Conservation (phyloP, 2,797 vertebrate species). For the Mormyrops attenuatus region DNA sequence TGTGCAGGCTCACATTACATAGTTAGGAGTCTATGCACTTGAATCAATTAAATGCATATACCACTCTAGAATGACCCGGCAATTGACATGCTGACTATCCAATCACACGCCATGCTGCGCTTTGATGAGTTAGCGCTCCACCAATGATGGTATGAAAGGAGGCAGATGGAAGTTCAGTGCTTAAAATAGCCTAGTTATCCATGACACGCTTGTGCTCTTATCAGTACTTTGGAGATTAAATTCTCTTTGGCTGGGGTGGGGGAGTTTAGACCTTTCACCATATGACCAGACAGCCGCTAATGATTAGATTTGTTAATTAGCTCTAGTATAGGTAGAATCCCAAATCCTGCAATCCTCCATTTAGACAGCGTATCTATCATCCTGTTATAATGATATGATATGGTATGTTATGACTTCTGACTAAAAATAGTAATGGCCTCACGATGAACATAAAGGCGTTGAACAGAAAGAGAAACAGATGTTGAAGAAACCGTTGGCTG, state of each 20-base stretch:
- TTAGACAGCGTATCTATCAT: neutral
- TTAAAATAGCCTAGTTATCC: neutral
- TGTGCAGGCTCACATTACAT: neutral
- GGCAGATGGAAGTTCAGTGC: neutral
- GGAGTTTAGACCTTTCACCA: neutral
- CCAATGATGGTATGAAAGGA: conserved; percentile 45
- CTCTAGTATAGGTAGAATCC: neutral
- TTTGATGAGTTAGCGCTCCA: neutral
- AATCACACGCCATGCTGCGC: neutral
- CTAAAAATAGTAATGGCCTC: neutral
- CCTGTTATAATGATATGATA: neutral
- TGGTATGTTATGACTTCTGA: neutral
- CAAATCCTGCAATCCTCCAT: neutral
- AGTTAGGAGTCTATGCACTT: neutral
- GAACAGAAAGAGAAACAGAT: conserved; percentile 9
- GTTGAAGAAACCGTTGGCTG: neutral
- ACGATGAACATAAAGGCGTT: neutral
- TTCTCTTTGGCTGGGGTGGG: neutral
- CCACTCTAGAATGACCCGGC: neutral
- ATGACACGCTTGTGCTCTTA: neutral
- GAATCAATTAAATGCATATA: neutral
- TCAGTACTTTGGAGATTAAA: neutral
- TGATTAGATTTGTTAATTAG: neutral
- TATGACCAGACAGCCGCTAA: neutral
- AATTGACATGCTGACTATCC: neutral